phyloP scores from a whole-genome alignment of 2,888 invertebrate genomes.

The Leucania comma region DNA sequence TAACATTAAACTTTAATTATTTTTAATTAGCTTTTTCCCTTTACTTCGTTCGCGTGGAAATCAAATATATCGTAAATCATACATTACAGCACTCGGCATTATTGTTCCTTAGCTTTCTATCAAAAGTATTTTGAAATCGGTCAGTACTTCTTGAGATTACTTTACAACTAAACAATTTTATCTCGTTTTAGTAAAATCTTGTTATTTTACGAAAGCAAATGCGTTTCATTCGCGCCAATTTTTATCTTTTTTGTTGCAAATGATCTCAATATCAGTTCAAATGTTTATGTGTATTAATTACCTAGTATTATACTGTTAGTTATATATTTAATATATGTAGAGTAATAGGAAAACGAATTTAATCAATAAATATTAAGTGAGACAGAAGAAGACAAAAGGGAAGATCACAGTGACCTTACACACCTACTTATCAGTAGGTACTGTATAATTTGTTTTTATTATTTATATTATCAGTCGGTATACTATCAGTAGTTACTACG shows the following conservation, averaged over 20 bases:
- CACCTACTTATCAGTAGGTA: not conserved
- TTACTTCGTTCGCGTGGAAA: not conserved
- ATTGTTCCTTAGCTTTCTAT: conserved; percentile 1
- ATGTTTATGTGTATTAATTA: conserved; percentile 54
- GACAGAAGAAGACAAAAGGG: not conserved
- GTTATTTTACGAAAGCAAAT: conserved; percentile 1
- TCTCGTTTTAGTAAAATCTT: not conserved
- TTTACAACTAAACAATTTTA: not conserved
- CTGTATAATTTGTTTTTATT: not conserved
- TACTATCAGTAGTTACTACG: not conserved
- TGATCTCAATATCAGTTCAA: conserved; percentile 39
- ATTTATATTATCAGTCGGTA: not conserved
- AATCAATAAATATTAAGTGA: conserved; percentile 5
- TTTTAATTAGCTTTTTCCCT: not conserved
- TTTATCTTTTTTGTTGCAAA: conserved; percentile 38
- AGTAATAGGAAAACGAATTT: not conserved
- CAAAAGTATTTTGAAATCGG: not conserved
- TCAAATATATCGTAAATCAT: not conserved
- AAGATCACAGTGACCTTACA: conserved; percentile 10
- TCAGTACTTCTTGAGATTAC: not conserved
- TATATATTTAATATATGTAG: not conserved
- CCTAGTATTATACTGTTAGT: conserved; percentile 1
- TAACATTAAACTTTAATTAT: conserved; percentile 68
- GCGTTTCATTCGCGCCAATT: conserved; percentile 69
- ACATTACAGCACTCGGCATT: not conserved